Percentiles rank a stretch among this genome's conserved stretches.
These are phyloP conservation scores for Drosophila limbata DNA, from an alignment of 2,888 invertebrate species.

Conservation along the genomic window DNA sequence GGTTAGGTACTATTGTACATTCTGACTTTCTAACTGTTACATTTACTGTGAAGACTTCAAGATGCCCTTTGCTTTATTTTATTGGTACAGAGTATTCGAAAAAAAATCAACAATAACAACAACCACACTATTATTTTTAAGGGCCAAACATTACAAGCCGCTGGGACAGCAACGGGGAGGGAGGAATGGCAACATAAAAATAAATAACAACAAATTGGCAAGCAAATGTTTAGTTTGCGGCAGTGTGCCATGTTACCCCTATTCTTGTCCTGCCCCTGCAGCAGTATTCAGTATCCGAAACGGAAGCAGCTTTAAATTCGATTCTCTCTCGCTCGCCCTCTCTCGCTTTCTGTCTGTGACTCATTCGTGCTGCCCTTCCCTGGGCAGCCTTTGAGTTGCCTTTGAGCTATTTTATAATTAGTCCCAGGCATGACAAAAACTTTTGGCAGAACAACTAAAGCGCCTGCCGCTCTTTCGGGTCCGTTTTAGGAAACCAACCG, in stretches of 20 bases:
- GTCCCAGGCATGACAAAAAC: constrained; percentile 79
- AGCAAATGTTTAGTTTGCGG: constrained; percentile 77
- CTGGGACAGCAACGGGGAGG: constrained; percentile 34
- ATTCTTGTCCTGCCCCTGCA: constrained; percentile 9
- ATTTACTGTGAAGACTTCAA: neutral
- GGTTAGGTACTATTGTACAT: neutral
- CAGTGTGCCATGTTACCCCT: constrained; percentile 29
- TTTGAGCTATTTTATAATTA: constrained; percentile 81
- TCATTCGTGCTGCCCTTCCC: constrained; percentile 14
- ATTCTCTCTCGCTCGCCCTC: constrained; percentile 15
- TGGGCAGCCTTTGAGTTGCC: constrained; percentile 69
- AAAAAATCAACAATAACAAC: constrained; percentile 40
- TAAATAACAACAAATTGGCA: constrained; percentile 81
- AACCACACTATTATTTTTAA: constrained; percentile 80
- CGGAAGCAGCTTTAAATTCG: constrained; percentile 36
- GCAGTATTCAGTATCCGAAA: constrained; percentile 9
- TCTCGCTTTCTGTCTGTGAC: constrained; percentile 1
- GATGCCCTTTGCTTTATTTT: neutral
- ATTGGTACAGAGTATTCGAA: constrained; percentile 2
- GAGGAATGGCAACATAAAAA: constrained; percentile 64
- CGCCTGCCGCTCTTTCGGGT: constrained; percentile 58
- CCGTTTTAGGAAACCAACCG: constrained; percentile 69
- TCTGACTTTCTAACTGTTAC: neutral
- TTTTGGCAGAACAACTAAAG: constrained; percentile 80
- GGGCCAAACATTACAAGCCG: constrained; percentile 76